Conservation (phyloP, 1,140 invertebrate species). For the Drosophila serrata region DNA sequence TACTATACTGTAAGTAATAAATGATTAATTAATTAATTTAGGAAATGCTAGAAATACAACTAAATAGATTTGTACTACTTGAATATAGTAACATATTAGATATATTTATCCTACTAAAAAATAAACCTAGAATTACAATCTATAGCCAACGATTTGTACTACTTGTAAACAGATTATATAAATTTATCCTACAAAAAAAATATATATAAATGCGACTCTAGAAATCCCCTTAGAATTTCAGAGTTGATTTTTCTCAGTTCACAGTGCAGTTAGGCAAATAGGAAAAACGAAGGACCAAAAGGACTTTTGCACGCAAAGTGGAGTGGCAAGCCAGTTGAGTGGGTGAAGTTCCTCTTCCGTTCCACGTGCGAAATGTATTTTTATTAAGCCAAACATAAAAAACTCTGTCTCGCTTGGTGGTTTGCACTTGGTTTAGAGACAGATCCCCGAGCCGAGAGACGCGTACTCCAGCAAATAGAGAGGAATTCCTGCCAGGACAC, state of each 20-base stretch:
- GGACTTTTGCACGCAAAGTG: slow-evolving; percentile 17
- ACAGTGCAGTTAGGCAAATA: slow-evolving; percentile 30
- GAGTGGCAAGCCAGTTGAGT: slow-evolving; percentile 24
- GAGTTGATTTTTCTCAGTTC: neutral
- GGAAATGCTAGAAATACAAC: no score
- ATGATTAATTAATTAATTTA: no score
- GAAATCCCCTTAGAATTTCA: neutral
- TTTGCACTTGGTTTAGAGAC: slow-evolving; percentile 40
- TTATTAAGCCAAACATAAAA: slow-evolving; percentile 73
- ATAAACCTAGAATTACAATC: no score
- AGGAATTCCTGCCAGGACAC: slow-evolving; percentile 37
- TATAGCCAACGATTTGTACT: no score
- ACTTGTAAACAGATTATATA: neutral
- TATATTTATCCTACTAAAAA: no score
- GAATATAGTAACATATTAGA: no score
- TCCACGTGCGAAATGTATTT: slow-evolving; percentile 81
- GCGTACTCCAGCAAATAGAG: slow-evolving; percentile 50
- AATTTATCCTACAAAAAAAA: neutral
- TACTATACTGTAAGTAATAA: no score
- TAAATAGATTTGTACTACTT: no score
- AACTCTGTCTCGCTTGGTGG: slow-evolving; percentile 32
- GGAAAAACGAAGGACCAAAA: slow-evolving; percentile 21
- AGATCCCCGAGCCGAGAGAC: slow-evolving; percentile 35
- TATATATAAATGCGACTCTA: neutral
- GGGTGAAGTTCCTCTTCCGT: slow-evolving; percentile 32